These are phyloP conservation scores for Numenius arquata DNA, from an alignment of 2,113 vertebrate genomes.

Conservation along the genomic window DNA sequence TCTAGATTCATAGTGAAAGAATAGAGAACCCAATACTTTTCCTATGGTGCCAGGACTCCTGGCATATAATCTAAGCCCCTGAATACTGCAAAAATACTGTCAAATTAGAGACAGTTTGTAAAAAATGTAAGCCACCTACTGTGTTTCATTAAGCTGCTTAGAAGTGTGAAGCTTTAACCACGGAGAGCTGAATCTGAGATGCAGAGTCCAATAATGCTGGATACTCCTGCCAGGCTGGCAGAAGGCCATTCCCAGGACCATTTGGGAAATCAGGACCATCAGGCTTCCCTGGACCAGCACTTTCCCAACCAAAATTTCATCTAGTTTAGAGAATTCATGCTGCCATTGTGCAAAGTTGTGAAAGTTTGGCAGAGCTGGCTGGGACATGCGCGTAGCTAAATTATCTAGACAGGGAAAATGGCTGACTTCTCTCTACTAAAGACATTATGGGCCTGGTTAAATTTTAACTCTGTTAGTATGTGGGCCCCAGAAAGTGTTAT, in stretches of 20 bases:
- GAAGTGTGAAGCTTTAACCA: background rate
- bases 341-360: background rate
- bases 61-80: background rate
- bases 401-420: background rate
- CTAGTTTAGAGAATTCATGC: background rate
- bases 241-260: background rate
- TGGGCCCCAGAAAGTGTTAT: background rate
- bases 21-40: background rate
- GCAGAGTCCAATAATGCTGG: background rate
- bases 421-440: background rate
- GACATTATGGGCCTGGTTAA: background rate
- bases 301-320: background rate
- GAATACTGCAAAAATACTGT: background rate
- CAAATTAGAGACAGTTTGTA: background rate
- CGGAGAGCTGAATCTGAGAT: background rate
- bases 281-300: background rate
- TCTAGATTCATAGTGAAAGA: background rate
- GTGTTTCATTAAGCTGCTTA: background rate
- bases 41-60: background rate
- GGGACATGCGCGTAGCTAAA: background rate
- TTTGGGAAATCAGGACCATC: background rate
- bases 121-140: background rate
- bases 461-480: background rate
- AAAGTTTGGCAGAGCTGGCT: background rate
- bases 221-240: background rate